These are phyloP conservation scores for Cinclus cinclus DNA, from an alignment of 2,113 vertebrate genomes.

Conservation along the genomic window DNA sequence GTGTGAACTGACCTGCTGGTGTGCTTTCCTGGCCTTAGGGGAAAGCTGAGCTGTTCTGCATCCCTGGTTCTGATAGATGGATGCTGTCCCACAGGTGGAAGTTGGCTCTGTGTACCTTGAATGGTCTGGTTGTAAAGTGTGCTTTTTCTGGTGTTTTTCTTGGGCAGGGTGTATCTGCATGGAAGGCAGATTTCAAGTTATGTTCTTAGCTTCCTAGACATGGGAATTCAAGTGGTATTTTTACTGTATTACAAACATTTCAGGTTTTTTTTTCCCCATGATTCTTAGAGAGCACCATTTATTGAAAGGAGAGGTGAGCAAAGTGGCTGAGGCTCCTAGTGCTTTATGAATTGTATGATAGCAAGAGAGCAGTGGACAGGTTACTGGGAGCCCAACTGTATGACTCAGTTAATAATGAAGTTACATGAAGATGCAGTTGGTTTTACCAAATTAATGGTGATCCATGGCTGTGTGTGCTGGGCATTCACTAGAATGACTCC, in stretches of 20 bases:
- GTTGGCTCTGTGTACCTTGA: neutral
- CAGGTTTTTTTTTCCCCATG: rapidly evolving
- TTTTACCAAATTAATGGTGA: neutral
- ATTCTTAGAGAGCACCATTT: neutral
- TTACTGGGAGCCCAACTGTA: neutral
- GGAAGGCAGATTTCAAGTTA: neutral
- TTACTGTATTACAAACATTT: neutral
- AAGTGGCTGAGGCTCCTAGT: neutral
- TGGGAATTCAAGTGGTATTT: neutral
- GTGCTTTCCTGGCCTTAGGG: neutral
- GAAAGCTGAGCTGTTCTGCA: neutral
- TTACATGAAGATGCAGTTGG: neutral
- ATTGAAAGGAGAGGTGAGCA: neutral
- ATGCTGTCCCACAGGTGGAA: neutral
- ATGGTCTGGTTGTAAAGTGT: neutral
- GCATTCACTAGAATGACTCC: neutral
- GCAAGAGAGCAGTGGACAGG: neutral
- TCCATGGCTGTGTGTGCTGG: neutral
- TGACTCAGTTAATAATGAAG: neutral
- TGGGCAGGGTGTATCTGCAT: neutral
- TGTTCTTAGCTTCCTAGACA: neutral
- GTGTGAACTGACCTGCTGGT: neutral
- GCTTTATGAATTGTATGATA: neutral
- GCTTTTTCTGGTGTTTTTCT: neutral
- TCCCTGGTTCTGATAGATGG: neutral